A percentile compares a stretch with the other conserved stretches of the same genome.
Conservation (phyloP, 1,140 invertebrate species). For the Adelges cooleyi region DNA sequence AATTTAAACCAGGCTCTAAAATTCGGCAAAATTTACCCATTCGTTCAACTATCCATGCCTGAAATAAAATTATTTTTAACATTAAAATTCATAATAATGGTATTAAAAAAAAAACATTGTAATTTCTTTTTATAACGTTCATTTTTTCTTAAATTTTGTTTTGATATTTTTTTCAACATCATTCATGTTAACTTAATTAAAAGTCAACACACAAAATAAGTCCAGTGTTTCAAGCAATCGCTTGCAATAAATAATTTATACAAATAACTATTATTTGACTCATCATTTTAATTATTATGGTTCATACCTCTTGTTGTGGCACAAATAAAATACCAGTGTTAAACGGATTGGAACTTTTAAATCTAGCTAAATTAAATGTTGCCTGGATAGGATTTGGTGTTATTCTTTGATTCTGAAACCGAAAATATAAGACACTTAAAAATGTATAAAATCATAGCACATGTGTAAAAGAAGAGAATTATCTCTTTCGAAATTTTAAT, state of each 20-base stretch:
- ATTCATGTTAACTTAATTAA: background rate
- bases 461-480: too few relatives aligned
- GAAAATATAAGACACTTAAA: background rate
- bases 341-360: constrained; percentile 54
- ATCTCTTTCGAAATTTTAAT: too few relatives aligned
- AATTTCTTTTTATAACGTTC: constrained; percentile 10
- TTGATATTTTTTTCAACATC: background rate
- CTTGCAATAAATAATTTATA: background rate
- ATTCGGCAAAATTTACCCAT: constrained; percentile 96
- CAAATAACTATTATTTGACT: background rate
- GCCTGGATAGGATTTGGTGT: background rate
- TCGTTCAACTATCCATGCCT: constrained; percentile 96
- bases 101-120: constrained; percentile 14
- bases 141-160: background rate
- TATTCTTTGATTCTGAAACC: background rate
- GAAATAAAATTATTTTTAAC: constrained; percentile 37
- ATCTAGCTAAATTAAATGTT: constrained; percentile 14
- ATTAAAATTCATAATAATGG: too few relatives aligned
- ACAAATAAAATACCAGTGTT: constrained; percentile 97
- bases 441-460: too few relatives aligned
- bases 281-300: background rate
- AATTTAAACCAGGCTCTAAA: constrained; percentile 86
- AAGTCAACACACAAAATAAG: background rate
- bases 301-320: constrained; percentile 86
- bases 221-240: background rate